These are phyloP conservation scores for Dryas iulia DNA, from an alignment of 1,140 invertebrate species.

Conservation along the genomic window DNA sequence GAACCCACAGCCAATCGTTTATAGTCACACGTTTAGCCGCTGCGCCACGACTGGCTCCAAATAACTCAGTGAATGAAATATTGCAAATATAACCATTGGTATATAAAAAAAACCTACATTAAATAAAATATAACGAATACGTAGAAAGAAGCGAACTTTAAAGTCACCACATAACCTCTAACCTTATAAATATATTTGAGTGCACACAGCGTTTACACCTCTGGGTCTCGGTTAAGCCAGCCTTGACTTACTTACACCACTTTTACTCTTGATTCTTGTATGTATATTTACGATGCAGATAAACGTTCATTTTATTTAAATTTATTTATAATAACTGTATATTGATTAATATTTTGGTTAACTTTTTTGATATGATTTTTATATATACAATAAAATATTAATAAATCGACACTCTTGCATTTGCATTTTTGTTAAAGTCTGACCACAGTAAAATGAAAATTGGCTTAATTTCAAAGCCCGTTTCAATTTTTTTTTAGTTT, in stretches of 20 bases:
- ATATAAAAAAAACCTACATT: too few relatives aligned
- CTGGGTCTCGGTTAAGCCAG: constrained; percentile 16
- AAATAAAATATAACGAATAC: neutral
- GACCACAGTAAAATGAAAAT: too few relatives aligned
- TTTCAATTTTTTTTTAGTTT: too few relatives aligned
- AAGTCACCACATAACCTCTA: constrained; percentile 11
- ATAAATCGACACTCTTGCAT: too few relatives aligned
- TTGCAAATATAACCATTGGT: too few relatives aligned
- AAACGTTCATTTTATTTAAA: neutral
- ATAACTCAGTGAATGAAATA: too few relatives aligned
- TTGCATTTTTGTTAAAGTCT: too few relatives aligned
- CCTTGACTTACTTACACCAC: constrained; percentile 30
- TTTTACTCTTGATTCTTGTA: constrained; percentile 13
- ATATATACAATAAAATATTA: neutral
- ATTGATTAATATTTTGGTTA: neutral
- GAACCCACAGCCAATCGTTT: too few relatives aligned
- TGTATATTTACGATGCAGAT: constrained; percentile 17
- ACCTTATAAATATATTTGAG: constrained; percentile 4
- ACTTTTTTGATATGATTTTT: neutral
- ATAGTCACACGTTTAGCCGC: too few relatives aligned
- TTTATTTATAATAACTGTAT: neutral
- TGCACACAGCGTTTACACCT: neutral
- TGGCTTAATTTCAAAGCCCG: too few relatives aligned
- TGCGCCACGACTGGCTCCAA: too few relatives aligned
- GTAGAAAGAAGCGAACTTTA: neutral